These are phyloP conservation scores for Mus caroli DNA, from an alignment of 2,797 vertebrate species.

Conservation along the genomic window DNA sequence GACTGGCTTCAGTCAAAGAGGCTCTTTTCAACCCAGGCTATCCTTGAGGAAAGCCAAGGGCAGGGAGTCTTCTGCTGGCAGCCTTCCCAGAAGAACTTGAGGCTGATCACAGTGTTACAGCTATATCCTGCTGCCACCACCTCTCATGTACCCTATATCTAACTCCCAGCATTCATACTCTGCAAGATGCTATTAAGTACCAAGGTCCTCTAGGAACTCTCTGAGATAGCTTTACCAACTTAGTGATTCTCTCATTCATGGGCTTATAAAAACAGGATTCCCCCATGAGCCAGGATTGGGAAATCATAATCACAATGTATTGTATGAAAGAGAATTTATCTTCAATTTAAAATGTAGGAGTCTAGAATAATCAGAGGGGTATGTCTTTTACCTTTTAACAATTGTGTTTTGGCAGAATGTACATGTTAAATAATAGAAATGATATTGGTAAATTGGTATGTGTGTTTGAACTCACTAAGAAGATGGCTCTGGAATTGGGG, in stretches of 20 bases:
- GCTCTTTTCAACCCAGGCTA: neutral
- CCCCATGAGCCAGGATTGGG: neutral
- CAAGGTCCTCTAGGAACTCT: neutral
- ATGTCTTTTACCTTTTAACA: neutral
- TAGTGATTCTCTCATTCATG: neutral
- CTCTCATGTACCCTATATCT: neutral
- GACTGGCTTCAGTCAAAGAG: too few relatives aligned
- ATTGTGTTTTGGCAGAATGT: neutral
- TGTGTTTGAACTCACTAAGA: neutral
- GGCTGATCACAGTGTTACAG: neutral
- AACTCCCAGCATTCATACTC: neutral
- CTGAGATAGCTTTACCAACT: neutral
- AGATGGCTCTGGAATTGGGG: neutral
- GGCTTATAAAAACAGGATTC: neutral
- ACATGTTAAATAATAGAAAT: neutral
- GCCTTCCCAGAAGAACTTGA: neutral
- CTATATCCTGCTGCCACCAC: neutral
- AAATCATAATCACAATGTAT: neutral
- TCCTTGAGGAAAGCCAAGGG: neutral
- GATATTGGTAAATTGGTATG: neutral
- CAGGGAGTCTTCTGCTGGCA: neutral
- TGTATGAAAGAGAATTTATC: neutral
- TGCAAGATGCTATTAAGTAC: neutral
- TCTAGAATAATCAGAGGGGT: neutral
- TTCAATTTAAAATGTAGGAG: neutral